Evolutionary conservation across 2,113 vertebrate genomes (phyloP).

Genomic region (Spheniscus mendiculus): DNA sequence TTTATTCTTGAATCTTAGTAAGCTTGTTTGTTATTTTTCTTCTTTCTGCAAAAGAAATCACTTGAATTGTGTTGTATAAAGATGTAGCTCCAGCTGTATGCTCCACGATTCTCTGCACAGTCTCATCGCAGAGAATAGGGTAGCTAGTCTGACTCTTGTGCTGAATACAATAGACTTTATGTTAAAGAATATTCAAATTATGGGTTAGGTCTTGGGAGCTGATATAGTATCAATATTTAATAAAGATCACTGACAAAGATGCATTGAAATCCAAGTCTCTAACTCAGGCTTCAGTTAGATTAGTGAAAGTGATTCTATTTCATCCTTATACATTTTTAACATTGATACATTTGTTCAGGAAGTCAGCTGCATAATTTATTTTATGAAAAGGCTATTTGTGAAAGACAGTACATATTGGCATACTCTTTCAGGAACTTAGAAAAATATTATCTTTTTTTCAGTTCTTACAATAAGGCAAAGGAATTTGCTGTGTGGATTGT

Average conservation of each 20-base stretch:
- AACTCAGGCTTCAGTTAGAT: background rate
- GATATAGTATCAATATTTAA: constrained; percentile 21
- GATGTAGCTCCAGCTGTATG: background rate
- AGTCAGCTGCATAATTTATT: constrained; percentile 13
- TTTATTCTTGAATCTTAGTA: background rate
- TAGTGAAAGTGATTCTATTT: background rate
- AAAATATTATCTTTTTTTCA: background rate
- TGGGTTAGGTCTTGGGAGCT: background rate
- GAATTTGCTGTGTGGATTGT: background rate
- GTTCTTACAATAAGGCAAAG: background rate
- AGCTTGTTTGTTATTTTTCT: background rate
- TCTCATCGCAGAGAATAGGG: background rate
- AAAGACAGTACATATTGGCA: background rate
- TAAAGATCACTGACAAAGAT: constrained; percentile 8
- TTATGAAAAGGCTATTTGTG: background rate
- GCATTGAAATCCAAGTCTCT: constrained; percentile 15
- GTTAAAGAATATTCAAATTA: background rate
- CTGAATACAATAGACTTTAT: background rate
- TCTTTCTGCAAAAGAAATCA: background rate
- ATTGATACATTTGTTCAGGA: background rate
- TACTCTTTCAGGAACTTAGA: background rate
- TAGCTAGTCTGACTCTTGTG: background rate
- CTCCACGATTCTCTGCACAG: accelerated
- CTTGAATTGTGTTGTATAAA: background rate
- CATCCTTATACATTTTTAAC: constrained; percentile 46